A percentile compares a stretch with the other conserved stretches of the same genome.
Conservation (phyloP, 2,113 vertebrate genomes). For the Trogon surrucura region DNA sequence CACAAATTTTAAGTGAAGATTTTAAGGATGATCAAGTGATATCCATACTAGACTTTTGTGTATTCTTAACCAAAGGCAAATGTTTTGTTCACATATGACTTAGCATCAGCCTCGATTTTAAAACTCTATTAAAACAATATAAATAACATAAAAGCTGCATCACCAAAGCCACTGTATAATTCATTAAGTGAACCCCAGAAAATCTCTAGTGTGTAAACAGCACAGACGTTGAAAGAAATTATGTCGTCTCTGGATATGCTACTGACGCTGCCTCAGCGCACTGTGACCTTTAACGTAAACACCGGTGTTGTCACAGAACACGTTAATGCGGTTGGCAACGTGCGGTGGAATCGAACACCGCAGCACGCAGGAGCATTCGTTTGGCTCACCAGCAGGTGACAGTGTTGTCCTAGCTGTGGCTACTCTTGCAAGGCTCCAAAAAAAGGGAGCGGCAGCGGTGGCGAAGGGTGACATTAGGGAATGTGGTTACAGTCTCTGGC, state of each 20-base stretch:
- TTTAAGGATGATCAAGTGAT: not conserved
- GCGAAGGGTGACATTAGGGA: fast-evolving
- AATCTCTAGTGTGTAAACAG: fast-evolving
- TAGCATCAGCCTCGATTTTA: not conserved
- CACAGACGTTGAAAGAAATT: fast-evolving
- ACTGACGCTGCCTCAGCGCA: fast-evolving
- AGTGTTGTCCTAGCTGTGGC: not conserved
- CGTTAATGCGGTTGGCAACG: fast-evolving
- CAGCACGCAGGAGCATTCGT: not conserved
- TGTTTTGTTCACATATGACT: not conserved
- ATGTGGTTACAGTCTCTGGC: fast-evolving
- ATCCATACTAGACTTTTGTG: not conserved
- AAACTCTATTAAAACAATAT: not conserved
- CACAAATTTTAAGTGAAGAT: not conserved
- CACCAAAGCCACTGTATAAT: not conserved
- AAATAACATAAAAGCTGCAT: not conserved
- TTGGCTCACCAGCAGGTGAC: not conserved
- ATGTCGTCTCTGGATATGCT: not conserved
- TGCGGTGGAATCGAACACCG: no score
- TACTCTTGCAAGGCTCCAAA: not conserved
- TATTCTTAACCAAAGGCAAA: not conserved
- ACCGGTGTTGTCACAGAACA: not conserved
- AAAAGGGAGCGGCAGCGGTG: fast-evolving
- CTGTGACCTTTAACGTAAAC: not conserved
- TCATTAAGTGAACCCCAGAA: fast-evolving